Base-by-base conservation (phyloP, 2,797 vertebrate species). In the Limnodromus scolopaceus region DNA sequence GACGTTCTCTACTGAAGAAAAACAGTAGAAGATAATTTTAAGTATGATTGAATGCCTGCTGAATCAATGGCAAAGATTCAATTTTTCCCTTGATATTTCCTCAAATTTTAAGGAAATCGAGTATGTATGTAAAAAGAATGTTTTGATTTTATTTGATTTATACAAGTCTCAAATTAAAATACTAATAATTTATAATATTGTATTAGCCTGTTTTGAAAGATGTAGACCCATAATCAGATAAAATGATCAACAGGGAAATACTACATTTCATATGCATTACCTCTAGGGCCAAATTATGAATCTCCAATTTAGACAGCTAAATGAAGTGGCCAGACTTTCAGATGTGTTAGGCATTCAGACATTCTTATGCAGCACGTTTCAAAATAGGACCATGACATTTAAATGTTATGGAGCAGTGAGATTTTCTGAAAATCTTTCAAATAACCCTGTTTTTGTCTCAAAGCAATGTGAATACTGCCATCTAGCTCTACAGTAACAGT, bases 391-490 rank as follows among this genome's bases (percentile, higher is more conserved):
- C 12, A 27, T 32, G 24, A 20, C 49, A 69, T 48, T 76, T 63
- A 78, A 41, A 41, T 39, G 25, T 28, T 70, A 48, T 9, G 55
- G 32, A 90, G 53, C 38, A 87, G 17, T 2, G 17, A 88, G 13
- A 17, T 77, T 89, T 93, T 55, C 75, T 19, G 6, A 34, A 84
- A 58, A 78, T 34, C 1, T 9, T 68, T 71, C 43, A 74, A 82
- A 70, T 53, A 55, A n/a, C 6, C 6, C 15, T 10, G 23, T 3
- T 16, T 72, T 94, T 91, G n/a, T 69, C 75, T 84, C 74, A 84
- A 89, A 91, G 63, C 76, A 91, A 83, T 96, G 94, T 36, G 82
- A 92, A 97, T 70, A 60, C 84, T 91, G 91, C 88, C 92, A 88
- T 95, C 96, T 95, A 94, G 84, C 91, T 88, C 24, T 27, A 46